A percentile compares a stretch with the other conserved stretches of the same genome.
These are phyloP conservation scores for Pseudorasbora parva DNA, from an alignment of 2,113 vertebrate species.

Conservation along the genomic window DNA sequence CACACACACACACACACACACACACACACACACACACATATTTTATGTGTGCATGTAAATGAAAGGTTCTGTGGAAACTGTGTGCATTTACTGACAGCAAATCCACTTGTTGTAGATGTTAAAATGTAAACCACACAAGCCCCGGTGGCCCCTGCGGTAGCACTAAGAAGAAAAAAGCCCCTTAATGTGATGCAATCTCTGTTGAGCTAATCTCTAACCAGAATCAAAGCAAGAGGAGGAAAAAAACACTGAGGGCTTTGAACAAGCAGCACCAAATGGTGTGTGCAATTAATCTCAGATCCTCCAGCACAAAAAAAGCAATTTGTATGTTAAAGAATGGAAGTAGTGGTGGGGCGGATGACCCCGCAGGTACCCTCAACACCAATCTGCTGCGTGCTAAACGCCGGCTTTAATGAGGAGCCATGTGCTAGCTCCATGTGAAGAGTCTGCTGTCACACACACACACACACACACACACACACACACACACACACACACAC, in stretches of 20 bases:
- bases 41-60: background rate
- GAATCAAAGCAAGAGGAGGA: conserved; percentile 63
- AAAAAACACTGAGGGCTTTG: conserved; percentile 59
- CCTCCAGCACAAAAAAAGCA: conserved; percentile 75
- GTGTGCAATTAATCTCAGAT: conserved; percentile 75
- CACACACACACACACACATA: background rate
- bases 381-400: conserved; percentile 69
- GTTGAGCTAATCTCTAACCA: conserved; percentile 71
- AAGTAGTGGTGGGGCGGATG: conserved; percentile 50
- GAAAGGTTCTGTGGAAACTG: conserved; percentile 11
- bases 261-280: conserved; percentile 71
- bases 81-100: conserved; percentile 53
- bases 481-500: conserved; percentile 37
- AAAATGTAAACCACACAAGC: conserved; percentile 68
- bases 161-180: conserved; percentile 55
- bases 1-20: background rate
- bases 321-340: conserved; percentile 79
- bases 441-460: conserved; percentile 37
- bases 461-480: conserved; percentile 33
- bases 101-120: conserved; percentile 68
- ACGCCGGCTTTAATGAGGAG: conserved; percentile 62
- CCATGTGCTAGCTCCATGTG: conserved; percentile 61
- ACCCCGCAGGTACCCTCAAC: conserved; percentile 60
- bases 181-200: conserved; percentile 68
- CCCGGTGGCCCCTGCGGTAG: conserved; percentile 61